These are phyloP conservation scores for Gymnogyps californianus DNA, from an alignment of 2,113 vertebrate genomes.

Conservation along the genomic window DNA sequence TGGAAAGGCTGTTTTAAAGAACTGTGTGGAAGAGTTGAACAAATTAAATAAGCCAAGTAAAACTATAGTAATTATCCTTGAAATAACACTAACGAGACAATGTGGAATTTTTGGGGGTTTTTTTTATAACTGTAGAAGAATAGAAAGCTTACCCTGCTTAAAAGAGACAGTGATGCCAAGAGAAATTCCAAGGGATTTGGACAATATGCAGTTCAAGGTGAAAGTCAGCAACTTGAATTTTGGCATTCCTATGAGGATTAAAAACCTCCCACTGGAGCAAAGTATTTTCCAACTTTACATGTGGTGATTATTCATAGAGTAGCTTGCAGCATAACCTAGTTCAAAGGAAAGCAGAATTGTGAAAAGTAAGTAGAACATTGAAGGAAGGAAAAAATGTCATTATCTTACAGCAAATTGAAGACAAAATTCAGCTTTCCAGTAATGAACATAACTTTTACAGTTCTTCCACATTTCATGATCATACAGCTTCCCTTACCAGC, in stretches of 20 bases:
- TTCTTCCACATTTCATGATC: background rate
- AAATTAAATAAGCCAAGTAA: background rate
- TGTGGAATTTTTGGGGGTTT: background rate
- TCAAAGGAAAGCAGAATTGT: background rate
- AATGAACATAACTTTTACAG: background rate
- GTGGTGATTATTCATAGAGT: background rate
- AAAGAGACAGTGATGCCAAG: background rate
- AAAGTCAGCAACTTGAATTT: slow-evolving; percentile 35
- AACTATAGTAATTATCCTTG: background rate
- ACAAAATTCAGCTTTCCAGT: background rate
- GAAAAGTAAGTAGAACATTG: background rate
- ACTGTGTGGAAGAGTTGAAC: background rate
- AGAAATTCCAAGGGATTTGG: slow-evolving; percentile 33
- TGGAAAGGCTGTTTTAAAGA: background rate
- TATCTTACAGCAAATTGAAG: background rate
- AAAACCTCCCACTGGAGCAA: background rate
- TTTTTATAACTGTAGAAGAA: background rate
- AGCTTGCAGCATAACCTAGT: background rate
- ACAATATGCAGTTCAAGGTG: background rate
- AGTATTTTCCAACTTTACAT: background rate
- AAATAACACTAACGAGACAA: background rate
- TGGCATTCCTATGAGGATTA: slow-evolving; percentile 44
- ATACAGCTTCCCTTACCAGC: background rate
- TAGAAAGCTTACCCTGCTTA: background rate
- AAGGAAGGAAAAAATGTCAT: background rate